These are phyloP conservation scores for Harpegnathos saltator DNA, from an alignment of 1,140 invertebrate genomes.

Conservation along the genomic window DNA sequence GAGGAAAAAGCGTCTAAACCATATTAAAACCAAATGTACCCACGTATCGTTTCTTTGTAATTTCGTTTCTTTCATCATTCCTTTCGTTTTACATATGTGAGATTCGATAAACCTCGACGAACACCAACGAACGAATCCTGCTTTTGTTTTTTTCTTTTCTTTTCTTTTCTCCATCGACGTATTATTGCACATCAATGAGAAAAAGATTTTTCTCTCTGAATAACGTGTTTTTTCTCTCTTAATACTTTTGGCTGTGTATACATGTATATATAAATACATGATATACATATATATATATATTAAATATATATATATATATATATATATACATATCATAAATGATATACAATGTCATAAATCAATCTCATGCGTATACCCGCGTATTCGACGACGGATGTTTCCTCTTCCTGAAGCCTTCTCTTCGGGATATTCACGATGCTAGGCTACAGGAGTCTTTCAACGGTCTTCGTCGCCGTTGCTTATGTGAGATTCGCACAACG, in stretches of 20 bases:
- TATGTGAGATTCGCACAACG: not conserved
- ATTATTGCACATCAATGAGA: constrained; percentile 51
- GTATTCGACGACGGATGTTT: constrained; percentile 1
- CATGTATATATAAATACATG: constrained; percentile 18
- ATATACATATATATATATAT: no score
- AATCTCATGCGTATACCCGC: constrained; percentile 17
- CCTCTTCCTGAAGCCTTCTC: constrained; percentile 17
- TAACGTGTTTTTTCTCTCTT: constrained; percentile 11
- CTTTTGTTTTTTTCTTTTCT: no score
- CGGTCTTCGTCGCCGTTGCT: not conserved
- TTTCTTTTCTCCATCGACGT: constrained; percentile 17
- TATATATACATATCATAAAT: no score
- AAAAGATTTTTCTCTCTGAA: constrained; percentile 29
- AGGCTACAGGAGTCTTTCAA: not conserved
- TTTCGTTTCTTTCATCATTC: no score
- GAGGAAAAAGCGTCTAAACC: not conserved
- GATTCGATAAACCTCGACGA: constrained; percentile 29
- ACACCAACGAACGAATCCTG: not conserved
- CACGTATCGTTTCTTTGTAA: not conserved
- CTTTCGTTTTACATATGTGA: not conserved
- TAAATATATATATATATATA: constrained; percentile 27
- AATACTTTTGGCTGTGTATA: constrained; percentile 46
- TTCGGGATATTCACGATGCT: constrained; percentile 31
- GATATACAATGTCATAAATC: no score
- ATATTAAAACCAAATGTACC: not conserved